phyloP scores from a whole-genome alignment of 2,888 invertebrate genomes.

The Scaptomyza caliginosa region DNA sequence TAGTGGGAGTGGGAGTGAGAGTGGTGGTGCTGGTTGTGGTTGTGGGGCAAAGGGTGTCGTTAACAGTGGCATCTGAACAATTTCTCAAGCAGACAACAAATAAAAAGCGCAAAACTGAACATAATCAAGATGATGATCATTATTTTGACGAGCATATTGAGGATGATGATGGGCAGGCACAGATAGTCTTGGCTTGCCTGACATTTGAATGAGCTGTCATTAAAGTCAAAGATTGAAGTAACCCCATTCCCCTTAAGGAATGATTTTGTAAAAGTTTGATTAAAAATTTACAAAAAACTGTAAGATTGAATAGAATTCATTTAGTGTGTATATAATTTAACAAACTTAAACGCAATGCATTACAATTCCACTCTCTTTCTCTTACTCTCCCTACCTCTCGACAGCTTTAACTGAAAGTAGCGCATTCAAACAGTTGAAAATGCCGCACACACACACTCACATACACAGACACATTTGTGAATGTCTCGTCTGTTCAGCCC shows the following conservation, averaged over 20 bases:
- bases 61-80: conserved; percentile 69
- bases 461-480: not conserved
- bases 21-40: not conserved
- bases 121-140: conserved; percentile 24
- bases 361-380: not conserved
- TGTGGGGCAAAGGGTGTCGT: conserved; percentile 3
- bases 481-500: conserved; percentile 20
- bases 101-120: conserved; percentile 53
- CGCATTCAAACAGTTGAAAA: conserved; percentile 17
- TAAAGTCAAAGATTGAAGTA: conserved; percentile 38
- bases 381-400: too few species aligned
- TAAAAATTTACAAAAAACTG: not conserved
- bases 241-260: conserved; percentile 13
- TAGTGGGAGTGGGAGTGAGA: not conserved
- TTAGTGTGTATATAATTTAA: not conserved
- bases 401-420: conserved; percentile 9
- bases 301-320: not conserved
- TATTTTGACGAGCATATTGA: conserved; percentile 2
- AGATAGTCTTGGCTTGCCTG: conserved; percentile 39
- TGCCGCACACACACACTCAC: conserved; percentile 1
- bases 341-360: not conserved
- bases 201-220: conserved; percentile 65
- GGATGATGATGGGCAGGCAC: conserved; percentile 37
- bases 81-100: conserved; percentile 73
- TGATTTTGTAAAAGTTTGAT: not conserved